These are phyloP conservation scores for Tenthredo amoena DNA, from an alignment of 2,888 invertebrate genomes.

Conservation along the genomic window DNA sequence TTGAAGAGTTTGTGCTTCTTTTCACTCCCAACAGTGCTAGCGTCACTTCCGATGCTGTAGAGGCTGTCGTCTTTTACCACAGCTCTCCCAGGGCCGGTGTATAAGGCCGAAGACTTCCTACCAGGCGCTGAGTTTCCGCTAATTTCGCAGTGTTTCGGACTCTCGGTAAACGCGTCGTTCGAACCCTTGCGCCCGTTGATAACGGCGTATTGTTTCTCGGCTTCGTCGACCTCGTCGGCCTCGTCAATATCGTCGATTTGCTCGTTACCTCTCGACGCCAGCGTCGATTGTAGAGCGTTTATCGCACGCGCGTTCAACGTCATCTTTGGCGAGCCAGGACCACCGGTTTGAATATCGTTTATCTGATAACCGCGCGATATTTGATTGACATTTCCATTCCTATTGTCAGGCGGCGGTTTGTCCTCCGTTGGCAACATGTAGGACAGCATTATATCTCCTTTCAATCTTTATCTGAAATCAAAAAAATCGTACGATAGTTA, in stretches of 20 bases:
- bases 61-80: conserved; percentile 85
- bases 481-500: not conserved
- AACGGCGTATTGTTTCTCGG: conserved; percentile 44
- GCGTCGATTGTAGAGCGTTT: conserved; percentile 57
- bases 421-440: conserved; percentile 90
- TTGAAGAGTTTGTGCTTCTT: conserved; percentile 86
- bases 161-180: conserved; percentile 64
- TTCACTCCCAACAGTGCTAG: conserved; percentile 82
- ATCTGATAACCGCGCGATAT: conserved; percentile 66
- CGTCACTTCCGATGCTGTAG: conserved; percentile 85
- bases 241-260: conserved; percentile 61
- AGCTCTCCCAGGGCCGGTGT: conserved; percentile 64
- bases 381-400: conserved; percentile 72
- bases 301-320: conserved; percentile 31
- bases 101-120: conserved; percentile 71
- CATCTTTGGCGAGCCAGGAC: conserved; percentile 17
- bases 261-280: conserved; percentile 62
- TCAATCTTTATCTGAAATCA: not conserved
- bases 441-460: conserved; percentile 82
- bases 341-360: conserved; percentile 67
- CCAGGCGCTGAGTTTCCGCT: conserved; percentile 74
- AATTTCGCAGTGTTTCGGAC: conserved; percentile 76
- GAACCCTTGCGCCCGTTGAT: conserved; percentile 44
- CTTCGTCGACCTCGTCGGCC: conserved; percentile 41
- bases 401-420: conserved; percentile 84